Conservation (phyloP, 1,140 invertebrate species). For the Stegodyphus mimosarum region DNA sequence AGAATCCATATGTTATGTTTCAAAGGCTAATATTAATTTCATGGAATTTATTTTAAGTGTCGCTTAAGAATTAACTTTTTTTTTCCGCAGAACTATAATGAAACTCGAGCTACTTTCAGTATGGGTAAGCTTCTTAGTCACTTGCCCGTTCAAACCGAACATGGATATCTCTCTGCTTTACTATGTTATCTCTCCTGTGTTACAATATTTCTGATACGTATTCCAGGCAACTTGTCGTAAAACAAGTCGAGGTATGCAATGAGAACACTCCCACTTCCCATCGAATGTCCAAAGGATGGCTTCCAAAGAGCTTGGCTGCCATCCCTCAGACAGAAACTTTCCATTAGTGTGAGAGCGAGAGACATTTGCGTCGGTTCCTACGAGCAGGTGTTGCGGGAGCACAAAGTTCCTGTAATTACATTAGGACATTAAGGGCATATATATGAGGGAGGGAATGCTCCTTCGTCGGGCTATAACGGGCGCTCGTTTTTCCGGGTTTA, state of each 20-base stretch:
- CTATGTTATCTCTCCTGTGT: too few relatives aligned
- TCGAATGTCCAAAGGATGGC: too few relatives aligned
- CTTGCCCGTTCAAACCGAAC: too few relatives aligned
- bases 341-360: conserved; percentile 8
- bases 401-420: conserved; percentile 6
- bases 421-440: conserved; percentile 13
- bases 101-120: too few relatives aligned
- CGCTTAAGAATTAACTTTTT: too few relatives aligned
- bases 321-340: conserved; percentile 18
- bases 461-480: neutral
- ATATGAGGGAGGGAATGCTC: neutral
- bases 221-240: neutral
- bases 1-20: too few relatives aligned
- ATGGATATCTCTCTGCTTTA: too few relatives aligned
- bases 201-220: neutral
- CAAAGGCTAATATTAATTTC: too few relatives aligned
- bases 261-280: too few relatives aligned
- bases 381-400: conserved; percentile 7
- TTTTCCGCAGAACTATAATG: too few relatives aligned
- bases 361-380: conserved; percentile 3
- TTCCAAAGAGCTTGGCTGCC: neutral
- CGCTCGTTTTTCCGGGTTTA: conserved; percentile 15
- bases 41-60: too few relatives aligned
- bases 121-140: too few relatives aligned
- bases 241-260: neutral